These are phyloP conservation scores for Aspiorhynchus laticeps DNA, from an alignment of 2,113 vertebrate genomes.

Conservation along the genomic window DNA sequence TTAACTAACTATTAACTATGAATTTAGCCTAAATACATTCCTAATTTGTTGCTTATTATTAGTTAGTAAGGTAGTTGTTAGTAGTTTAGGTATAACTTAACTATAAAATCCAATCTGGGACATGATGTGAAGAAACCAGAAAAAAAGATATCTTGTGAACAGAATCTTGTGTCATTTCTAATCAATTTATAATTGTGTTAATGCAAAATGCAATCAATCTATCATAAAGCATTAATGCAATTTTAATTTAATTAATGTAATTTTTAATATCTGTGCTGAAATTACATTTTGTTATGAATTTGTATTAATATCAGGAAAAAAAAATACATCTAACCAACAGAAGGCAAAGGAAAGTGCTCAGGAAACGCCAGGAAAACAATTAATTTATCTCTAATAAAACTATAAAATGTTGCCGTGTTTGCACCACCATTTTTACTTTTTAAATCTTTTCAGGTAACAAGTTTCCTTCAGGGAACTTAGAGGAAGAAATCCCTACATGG, in stretches of 20 bases:
- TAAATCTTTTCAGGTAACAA: background rate
- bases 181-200: background rate
- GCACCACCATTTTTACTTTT: constrained; percentile 5
- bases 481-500: background rate
- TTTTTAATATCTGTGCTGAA: background rate
- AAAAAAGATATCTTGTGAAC: background rate
- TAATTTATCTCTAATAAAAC: background rate
- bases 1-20: too few species aligned
- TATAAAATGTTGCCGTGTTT: background rate
- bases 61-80: too few species aligned
- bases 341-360: background rate
- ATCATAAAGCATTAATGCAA: too few species aligned
- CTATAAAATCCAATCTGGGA: background rate
- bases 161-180: background rate
- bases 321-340: background rate
- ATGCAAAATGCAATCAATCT: background rate
- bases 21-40: too few species aligned
- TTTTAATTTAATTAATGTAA: too few species aligned
- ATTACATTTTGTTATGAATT: background rate
- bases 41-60: too few species aligned
- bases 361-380: background rate
- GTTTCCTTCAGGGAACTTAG: constrained; percentile 3
- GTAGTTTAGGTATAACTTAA: too few species aligned
- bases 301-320: background rate
- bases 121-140: background rate